Evolutionary conservation across 2,113 vertebrate genomes (phyloP), one percentile per base, ranked within the genome.

Genomic region (Oreotrochilus melanogaster): DNA sequence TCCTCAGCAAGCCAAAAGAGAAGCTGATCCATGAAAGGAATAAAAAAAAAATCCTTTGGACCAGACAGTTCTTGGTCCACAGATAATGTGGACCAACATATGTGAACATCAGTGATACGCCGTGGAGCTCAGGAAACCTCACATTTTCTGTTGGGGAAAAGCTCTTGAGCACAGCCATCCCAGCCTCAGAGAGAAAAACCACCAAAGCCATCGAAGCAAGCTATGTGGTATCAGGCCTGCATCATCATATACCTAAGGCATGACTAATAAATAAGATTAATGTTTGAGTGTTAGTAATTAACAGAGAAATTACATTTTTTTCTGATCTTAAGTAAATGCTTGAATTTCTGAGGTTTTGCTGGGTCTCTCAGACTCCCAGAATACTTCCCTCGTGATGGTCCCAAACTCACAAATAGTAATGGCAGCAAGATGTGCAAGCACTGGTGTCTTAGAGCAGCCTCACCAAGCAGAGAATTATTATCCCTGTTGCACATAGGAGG

Each of bases 161-260:
- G 19, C 19, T 35, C 37, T 75, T 45, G 51, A 88, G 31, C 28
- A 15, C 11, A 56, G n/a, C 4, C 6, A 24, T 33, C 27, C 60
- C 6, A 0, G 43, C 28, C 37, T 86, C 45, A 37, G 48, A 65
- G 25, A 24, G 19, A 54, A 90, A 62, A 75, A 35, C 43, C 33
- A 33, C 9, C 25, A 33, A 50, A 67, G 4, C 19, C 27, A 39
- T 28, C 28, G 28, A 30, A 56, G 18, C 10, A 23, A 27, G 18
- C 1, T 0, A 42, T 5, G 43, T 10, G 48, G 12, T 28, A 58
- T 86, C 43, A 50, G 31, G 18, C 2, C 50, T 50, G 18, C 18
- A 62, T 35, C 57, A 23, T 17, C 0, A 0, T 58, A 28, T 37
- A 18, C 13, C 33, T 22, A 74, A 75, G 28, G 33, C 27, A 18